Evolutionary conservation across 2,888 invertebrate genomes (phyloP), one percentile per base, ranked within the genome.

Genomic region (Torymus auratus): DNA sequence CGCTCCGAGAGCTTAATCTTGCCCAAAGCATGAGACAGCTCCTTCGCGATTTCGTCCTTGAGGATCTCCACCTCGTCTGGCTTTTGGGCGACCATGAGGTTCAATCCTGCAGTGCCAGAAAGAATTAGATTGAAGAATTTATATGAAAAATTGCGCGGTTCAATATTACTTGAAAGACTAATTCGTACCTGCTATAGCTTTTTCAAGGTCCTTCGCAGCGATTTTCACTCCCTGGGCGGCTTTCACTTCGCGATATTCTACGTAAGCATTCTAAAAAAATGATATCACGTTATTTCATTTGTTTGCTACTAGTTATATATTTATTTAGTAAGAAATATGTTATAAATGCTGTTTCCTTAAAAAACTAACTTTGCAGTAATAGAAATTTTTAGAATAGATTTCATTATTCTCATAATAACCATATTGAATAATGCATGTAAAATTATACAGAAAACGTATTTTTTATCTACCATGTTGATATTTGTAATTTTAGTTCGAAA

Each of bases 221-320:
- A 99, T 96, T 92, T 99, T 99, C 3, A 99, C 98, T 82, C 99
- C 99, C 89, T 99, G 99, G 0, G 99, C 99, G 0, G 98, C 99
- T 85, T 95, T 93, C 0, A 99, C 95, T 92, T 97, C 97, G 89
- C 98, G 98, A 91, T 97, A 94, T 91, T 99, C 98, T 60, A 97
- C 94, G 89, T 99, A 99, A 0, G 96, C 96, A 88, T 96, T 97
- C 95, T 96, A 87, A 52, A 90, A 41, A 41, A 41, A 41, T 41
- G 7, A 41, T 41, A 41, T 41, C 5, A 5, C 7, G 7, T 41
- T 41, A 41, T 41, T 41, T 41, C 5, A 7, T 41, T 41, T 41
- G 7, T 4, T 41, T 41, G 7, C 41, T 41, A 41, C 1, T 7
- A 41, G 41, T 41, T 7, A 41, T 41, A 41, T 7, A 41, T 41